phyloP scores from a whole-genome alignment of 2,797 vertebrate genomes.

The Sebastes ruberrimus region DNA sequence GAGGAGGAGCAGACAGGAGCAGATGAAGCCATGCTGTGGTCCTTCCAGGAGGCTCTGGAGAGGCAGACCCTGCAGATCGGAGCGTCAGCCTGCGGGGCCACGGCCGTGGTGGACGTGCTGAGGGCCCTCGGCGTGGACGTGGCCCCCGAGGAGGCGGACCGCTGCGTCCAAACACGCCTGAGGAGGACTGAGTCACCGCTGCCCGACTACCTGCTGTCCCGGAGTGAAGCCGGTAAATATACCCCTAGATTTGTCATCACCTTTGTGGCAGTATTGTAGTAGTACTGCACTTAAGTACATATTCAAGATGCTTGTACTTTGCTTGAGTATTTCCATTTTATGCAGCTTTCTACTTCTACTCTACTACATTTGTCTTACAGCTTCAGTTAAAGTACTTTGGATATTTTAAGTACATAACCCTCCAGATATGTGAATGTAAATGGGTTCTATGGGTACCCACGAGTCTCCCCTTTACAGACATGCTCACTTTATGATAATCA shows the following conservation, averaged over 20 bases:
- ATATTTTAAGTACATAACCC: neutral
- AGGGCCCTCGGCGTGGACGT: slow-evolving; percentile 76
- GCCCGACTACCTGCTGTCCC: slow-evolving; percentile 81
- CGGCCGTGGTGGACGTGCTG: slow-evolving; percentile 83
- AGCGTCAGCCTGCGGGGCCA: slow-evolving; percentile 82
- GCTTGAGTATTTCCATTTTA: neutral
- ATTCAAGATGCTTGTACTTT: neutral
- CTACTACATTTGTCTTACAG: neutral
- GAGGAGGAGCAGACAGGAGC: neutral
- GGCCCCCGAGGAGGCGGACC: slow-evolving; percentile 70
- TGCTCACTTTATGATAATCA: too few relatives aligned
- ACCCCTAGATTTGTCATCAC: neutral
- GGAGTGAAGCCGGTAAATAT: slow-evolving; percentile 79
- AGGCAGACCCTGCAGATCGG: slow-evolving; percentile 84
- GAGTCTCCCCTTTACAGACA: too few relatives aligned
- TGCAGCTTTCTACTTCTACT: neutral
- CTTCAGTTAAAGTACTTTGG: too few relatives aligned
- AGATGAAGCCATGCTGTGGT: slow-evolving; percentile 80
- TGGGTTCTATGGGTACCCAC: too few relatives aligned
- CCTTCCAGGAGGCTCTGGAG: slow-evolving; percentile 79
- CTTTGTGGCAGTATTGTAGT: neutral
- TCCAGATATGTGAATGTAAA: too few relatives aligned
- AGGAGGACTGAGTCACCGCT: slow-evolving; percentile 79
- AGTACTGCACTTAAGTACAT: neutral
- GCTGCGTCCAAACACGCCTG: slow-evolving; percentile 75